Percentiles rank a stretch among this genome's conserved stretches.
These are phyloP conservation scores for Zele albiditarsus DNA, from an alignment of 2,888 invertebrate species.

Conservation along the genomic window DNA sequence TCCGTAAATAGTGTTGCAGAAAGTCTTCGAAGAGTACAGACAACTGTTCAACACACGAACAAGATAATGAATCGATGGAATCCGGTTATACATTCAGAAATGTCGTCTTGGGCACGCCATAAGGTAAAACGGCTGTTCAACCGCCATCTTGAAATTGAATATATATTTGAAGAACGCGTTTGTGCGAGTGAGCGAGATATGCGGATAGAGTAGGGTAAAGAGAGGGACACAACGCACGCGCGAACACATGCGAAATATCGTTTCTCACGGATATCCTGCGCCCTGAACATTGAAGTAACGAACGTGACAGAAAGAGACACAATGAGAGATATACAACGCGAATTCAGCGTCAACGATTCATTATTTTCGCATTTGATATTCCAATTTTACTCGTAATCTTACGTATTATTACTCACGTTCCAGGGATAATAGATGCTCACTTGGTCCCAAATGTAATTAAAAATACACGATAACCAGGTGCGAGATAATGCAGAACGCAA, in stretches of 20 bases:
- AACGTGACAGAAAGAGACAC: constrained; percentile 22
- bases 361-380: neutral
- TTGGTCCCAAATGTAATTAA: constrained; percentile 64
- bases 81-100: neutral
- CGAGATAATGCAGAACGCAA: constrained; percentile 61
- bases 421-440: constrained; percentile 57
- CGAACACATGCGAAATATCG: constrained; percentile 38
- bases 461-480: constrained; percentile 62
- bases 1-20: neutral
- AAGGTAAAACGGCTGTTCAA: constrained; percentile 61
- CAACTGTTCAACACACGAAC: neutral
- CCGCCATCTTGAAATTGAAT: constrained; percentile 67
- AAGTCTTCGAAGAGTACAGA: neutral
- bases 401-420: constrained; percentile 61
- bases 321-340: constrained; percentile 29
- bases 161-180: neutral
- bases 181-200: constrained; percentile 4
- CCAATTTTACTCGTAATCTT: neutral
- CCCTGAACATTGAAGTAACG: neutral
- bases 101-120: constrained; percentile 53
- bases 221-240: constrained; percentile 58
- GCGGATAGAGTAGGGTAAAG: neutral
- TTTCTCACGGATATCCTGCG: constrained; percentile 39
- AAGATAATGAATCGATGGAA: neutral
- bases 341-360: constrained; percentile 13